A percentile compares a stretch with the other conserved stretches of the same genome.
Evolutionary conservation across 2,888 invertebrate species (phyloP).

Genomic region (Pecten maximus): DNA sequence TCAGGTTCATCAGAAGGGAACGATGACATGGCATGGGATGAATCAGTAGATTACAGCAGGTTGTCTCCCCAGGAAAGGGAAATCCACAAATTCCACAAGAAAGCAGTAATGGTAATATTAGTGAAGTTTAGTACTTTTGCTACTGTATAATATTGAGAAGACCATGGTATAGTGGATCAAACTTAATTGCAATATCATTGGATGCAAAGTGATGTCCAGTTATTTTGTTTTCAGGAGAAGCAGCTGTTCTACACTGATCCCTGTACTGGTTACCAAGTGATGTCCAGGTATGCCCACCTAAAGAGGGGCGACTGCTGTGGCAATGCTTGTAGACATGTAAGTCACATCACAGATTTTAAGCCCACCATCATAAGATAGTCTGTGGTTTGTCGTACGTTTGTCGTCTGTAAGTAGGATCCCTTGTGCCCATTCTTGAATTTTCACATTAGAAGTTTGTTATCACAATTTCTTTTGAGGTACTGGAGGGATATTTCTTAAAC

Average conservation of each 20-base stretch:
- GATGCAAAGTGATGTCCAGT: slow-evolving; percentile 69
- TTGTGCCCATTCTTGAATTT: too few species aligned
- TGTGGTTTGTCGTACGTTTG: too few species aligned
- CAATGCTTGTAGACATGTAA: slow-evolving; percentile 74
- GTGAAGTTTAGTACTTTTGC: too few species aligned
- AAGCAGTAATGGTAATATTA: slow-evolving; percentile 59
- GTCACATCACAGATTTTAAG: slow-evolving; percentile 30
- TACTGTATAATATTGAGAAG: too few species aligned
- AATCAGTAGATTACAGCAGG: slow-evolving; percentile 59
- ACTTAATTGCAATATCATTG: too few species aligned
- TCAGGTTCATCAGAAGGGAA: background rate
- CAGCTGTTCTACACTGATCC: slow-evolving; percentile 67
- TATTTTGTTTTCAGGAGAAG: slow-evolving; percentile 58
- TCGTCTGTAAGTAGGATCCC: too few species aligned
- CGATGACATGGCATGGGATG: slow-evolving; percentile 60
- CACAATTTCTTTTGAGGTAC: too few species aligned
- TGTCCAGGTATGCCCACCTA: slow-evolving; percentile 69
- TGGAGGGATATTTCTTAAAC: too few species aligned
- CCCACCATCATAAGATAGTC: background rate
- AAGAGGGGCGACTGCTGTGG: slow-evolving; percentile 73
- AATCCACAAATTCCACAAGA: slow-evolving; percentile 61
- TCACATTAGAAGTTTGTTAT: too few species aligned
- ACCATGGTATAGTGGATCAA: too few species aligned
- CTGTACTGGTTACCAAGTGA: slow-evolving; percentile 67
- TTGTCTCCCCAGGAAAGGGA: slow-evolving; percentile 58